Percentiles rank a stretch among this genome's conserved stretches.
Conservation (phyloP, 2,888 invertebrate genomes). For the Parnassius mnemosyne region DNA sequence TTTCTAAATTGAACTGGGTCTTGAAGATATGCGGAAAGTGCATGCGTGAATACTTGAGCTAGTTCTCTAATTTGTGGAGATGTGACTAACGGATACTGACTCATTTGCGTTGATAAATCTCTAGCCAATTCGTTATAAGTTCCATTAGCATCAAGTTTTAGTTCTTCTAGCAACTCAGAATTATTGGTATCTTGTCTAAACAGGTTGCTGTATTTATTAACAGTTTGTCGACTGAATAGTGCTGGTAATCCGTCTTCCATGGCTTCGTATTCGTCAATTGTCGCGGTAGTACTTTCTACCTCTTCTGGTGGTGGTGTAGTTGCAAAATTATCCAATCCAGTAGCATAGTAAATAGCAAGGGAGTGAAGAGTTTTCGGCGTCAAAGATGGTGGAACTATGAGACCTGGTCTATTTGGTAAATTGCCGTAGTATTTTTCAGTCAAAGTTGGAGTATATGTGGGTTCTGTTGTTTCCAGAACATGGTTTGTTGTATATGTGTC, state of each 20-base stretch:
- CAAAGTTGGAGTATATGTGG: slow-evolving; percentile 59
- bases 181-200: slow-evolving; percentile 61
- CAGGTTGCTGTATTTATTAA: slow-evolving; percentile 81
- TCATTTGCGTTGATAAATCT: slow-evolving; percentile 82
- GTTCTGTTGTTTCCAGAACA: slow-evolving; percentile 52
- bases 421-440: slow-evolving; percentile 73
- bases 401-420: slow-evolving; percentile 76
- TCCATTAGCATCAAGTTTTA: slow-evolving; percentile 65
- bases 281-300: slow-evolving; percentile 51
- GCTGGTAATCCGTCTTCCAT: slow-evolving; percentile 78
- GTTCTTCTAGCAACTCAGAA: slow-evolving; percentile 61
- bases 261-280: slow-evolving; percentile 59
- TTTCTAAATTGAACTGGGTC: slow-evolving; percentile 90
- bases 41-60: slow-evolving; percentile 92
- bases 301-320: slow-evolving; percentile 63
- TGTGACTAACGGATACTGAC: slow-evolving; percentile 82
- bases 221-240: slow-evolving; percentile 84
- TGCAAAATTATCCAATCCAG: slow-evolving; percentile 82
- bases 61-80: slow-evolving; percentile 87
- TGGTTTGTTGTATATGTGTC: slow-evolving; percentile 49
- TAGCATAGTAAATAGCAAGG: slow-evolving; percentile 89
- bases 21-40: slow-evolving; percentile 89
- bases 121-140: slow-evolving; percentile 70
- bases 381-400: slow-evolving; percentile 86
- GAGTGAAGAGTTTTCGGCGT: slow-evolving; percentile 89